These are phyloP conservation scores for Cichladusa arquata DNA, from an alignment of 2,113 vertebrate species.

Conservation along the genomic window DNA sequence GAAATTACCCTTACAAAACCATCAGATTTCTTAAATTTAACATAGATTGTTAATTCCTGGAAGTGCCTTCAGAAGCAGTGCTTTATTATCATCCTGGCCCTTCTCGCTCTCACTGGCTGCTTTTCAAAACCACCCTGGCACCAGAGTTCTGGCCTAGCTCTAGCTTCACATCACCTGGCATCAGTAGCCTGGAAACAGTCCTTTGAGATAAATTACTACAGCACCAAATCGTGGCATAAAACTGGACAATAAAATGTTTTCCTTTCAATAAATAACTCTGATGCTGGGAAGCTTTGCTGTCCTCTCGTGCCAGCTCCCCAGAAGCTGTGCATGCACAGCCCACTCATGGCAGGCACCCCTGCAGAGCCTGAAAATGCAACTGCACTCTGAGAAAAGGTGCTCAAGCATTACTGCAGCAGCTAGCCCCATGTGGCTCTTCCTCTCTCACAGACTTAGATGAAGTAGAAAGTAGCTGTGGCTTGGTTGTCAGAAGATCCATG, in stretches of 20 bases:
- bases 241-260: conserved; percentile 12
- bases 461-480: not conserved
- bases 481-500: not conserved
- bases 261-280: conserved; percentile 42
- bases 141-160: not conserved
- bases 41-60: conserved; percentile 13
- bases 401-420: not conserved
- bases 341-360: not conserved
- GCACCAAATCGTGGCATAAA: conserved; percentile 35
- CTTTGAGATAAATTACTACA: conserved; percentile 41
- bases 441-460: not conserved
- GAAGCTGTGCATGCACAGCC: not conserved
- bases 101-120: not conserved
- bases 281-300: conserved; percentile 11
- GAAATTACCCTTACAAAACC: conserved; percentile 3
- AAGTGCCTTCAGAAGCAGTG: not conserved
- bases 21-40: conserved; percentile 46
- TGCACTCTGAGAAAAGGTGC: not conserved
- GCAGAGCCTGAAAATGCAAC: not conserved
- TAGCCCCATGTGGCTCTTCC: rapidly evolving
- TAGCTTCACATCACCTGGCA: conserved; percentile 64
- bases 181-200: conserved; percentile 18
- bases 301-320: not conserved
- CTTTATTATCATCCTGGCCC: conserved; percentile 57
- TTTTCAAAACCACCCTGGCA: conserved; percentile 63